phyloP scores from a whole-genome alignment of 2,888 invertebrate genomes.

The Sinopyrophorus schimmeli region DNA sequence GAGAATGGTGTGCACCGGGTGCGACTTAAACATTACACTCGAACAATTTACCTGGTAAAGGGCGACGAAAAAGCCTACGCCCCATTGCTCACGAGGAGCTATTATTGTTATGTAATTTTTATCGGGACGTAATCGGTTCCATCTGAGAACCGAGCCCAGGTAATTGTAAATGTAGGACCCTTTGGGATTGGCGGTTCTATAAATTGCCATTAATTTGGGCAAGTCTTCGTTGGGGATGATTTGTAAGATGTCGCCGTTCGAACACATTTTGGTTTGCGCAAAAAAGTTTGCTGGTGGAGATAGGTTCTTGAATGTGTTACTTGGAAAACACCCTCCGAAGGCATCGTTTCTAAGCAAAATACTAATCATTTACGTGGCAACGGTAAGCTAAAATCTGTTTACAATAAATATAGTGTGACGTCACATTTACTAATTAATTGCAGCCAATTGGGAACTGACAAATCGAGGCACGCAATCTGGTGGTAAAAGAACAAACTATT shows the following conservation, averaged over 20 bases:
- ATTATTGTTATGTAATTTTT: constrained; percentile 17
- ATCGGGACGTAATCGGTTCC: constrained; percentile 40
- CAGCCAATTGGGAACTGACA: too few species aligned
- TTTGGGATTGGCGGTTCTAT: constrained; percentile 48
- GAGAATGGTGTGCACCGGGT: too few species aligned
- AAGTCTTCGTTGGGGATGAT: constrained; percentile 40
- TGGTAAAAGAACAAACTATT: too few species aligned
- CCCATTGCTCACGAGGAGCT: constrained; percentile 3
- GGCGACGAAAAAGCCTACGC: not conserved
- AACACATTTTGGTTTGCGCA: not conserved
- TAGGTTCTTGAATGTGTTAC: too few species aligned
- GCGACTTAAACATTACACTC: constrained; percentile 9
- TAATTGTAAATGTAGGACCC: constrained; percentile 50
- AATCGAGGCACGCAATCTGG: too few species aligned
- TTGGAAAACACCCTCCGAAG: too few species aligned
- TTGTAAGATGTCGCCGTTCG: not conserved
- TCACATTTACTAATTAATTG: too few species aligned
- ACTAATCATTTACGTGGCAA: too few species aligned
- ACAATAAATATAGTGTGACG: too few species aligned
- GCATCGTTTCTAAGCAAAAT: too few species aligned
- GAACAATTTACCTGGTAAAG: constrained; percentile 3
- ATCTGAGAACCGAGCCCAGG: constrained; percentile 51
- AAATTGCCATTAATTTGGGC: constrained; percentile 41
- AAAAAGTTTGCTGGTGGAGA: too few species aligned
- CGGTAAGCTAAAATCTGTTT: too few species aligned